Conservation (phyloP, 2,888 invertebrate genomes). For the Argynnis bischoffii region DNA sequence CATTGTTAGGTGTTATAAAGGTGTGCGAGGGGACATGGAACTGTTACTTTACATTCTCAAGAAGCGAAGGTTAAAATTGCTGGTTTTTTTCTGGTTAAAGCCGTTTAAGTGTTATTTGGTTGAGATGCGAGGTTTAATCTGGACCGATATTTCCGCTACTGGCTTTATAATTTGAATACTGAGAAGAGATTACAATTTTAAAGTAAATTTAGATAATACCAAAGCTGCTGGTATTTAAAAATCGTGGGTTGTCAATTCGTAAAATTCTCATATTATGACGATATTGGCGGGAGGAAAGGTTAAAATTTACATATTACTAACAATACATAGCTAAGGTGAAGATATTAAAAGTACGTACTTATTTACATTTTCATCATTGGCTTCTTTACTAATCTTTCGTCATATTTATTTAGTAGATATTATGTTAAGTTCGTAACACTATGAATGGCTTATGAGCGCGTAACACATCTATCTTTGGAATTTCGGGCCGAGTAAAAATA, state of each 20-base stretch:
- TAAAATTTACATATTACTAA: too few relatives aligned
- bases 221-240: not conserved
- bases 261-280: conserved; percentile 3
- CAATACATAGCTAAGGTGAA: too few relatives aligned
- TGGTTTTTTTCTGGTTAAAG: not conserved
- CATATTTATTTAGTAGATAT: too few relatives aligned
- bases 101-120: not conserved
- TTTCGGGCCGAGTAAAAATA: too few relatives aligned
- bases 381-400: too few relatives aligned
- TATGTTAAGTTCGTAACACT: too few relatives aligned
- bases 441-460: too few relatives aligned
- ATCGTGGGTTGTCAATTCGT: conserved; percentile 15
- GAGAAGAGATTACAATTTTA: conserved; percentile 13
- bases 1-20: not conserved
- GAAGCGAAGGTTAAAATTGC: conserved; percentile 4
- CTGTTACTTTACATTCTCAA: conserved; percentile 3
- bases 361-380: too few relatives aligned
- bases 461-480: too few relatives aligned
- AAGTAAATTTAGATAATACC: conserved; percentile 4
- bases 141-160: not conserved
- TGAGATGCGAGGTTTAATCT: not conserved
- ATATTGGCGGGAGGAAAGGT: not conserved
- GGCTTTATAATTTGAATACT: conserved; percentile 5
- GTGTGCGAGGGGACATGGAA: conserved; percentile 1
- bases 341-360: too few relatives aligned